These are phyloP conservation scores for Limanda limanda DNA, from an alignment of 2,113 vertebrate genomes.

Conservation along the genomic window DNA sequence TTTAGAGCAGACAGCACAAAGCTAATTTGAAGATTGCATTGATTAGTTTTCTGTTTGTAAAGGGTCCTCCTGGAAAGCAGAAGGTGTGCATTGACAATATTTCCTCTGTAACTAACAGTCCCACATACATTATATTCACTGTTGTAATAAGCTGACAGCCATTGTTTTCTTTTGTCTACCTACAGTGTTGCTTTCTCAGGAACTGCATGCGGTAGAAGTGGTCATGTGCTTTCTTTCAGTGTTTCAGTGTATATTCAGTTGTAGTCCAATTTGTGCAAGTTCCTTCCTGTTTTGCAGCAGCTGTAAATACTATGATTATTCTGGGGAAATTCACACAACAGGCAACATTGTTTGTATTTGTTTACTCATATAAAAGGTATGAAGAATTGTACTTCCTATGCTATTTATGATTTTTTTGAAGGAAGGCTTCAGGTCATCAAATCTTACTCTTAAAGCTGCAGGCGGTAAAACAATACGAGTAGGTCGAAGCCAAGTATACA, in stretches of 20 bases:
- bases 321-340: background rate
- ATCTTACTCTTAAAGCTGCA: no score
- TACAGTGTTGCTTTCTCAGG: background rate
- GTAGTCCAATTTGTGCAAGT: background rate
- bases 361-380: background rate
- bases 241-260: no score
- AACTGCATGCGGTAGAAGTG: background rate
- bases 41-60: slow-evolving; percentile 36
- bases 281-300: background rate
- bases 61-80: slow-evolving; percentile 12
- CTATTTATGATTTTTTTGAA: no score
- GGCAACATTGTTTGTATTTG: background rate
- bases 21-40: slow-evolving; percentile 46
- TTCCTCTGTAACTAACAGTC: slow-evolving; percentile 13
- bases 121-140: slow-evolving; percentile 21
- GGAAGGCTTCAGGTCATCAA: no score
- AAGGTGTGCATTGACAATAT: background rate
- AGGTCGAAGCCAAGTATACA: no score
- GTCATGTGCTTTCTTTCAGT: background rate
- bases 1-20: slow-evolving; percentile 37
- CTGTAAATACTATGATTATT: background rate
- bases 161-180: slow-evolving; percentile 3
- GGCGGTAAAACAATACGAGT: no score
- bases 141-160: slow-evolving; percentile 8
- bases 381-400: no score